Evolutionary conservation across 2,113 vertebrate genomes (phyloP).

Genomic region (Podilymbus podiceps): DNA sequence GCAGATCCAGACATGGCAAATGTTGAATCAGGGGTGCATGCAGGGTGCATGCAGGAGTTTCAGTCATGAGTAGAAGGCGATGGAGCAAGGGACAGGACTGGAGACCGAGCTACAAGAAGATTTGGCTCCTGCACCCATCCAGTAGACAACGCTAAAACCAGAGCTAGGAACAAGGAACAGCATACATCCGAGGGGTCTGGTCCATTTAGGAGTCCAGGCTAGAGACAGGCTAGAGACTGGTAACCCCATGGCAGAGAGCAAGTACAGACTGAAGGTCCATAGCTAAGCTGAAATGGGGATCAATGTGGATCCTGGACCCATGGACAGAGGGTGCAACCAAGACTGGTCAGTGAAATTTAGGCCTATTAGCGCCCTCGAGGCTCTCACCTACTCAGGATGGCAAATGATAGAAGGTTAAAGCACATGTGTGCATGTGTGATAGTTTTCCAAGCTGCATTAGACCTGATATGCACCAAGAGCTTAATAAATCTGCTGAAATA

Average conservation of each 20-base stretch:
- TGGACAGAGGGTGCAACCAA: fast-evolving
- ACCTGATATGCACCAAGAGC: neutral
- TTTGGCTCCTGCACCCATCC: neutral
- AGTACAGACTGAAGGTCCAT: neutral
- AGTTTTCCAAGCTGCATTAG: neutral
- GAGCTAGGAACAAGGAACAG: neutral
- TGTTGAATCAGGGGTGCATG: neutral
- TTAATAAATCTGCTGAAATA: neutral
- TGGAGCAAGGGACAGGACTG: neutral
- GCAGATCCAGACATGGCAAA: neutral
- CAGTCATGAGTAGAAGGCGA: neutral
- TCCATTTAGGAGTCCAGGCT: neutral
- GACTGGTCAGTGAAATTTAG: neutral
- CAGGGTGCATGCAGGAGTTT: neutral
- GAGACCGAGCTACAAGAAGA: neutral
- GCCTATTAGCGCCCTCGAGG: neutral
- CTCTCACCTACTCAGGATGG: neutral
- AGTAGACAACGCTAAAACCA: neutral
- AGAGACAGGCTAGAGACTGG: neutral
- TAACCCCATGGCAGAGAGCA: fast-evolving
- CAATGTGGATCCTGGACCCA: neutral
- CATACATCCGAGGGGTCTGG: neutral
- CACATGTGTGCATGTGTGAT: fast-evolving
- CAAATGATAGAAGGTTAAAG: neutral
- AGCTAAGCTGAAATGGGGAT: neutral